Evolutionary conservation across 2,113 vertebrate species (phyloP), one percentile per base, ranked within the genome.

Genomic region (Eretmochelys imbricata): DNA sequence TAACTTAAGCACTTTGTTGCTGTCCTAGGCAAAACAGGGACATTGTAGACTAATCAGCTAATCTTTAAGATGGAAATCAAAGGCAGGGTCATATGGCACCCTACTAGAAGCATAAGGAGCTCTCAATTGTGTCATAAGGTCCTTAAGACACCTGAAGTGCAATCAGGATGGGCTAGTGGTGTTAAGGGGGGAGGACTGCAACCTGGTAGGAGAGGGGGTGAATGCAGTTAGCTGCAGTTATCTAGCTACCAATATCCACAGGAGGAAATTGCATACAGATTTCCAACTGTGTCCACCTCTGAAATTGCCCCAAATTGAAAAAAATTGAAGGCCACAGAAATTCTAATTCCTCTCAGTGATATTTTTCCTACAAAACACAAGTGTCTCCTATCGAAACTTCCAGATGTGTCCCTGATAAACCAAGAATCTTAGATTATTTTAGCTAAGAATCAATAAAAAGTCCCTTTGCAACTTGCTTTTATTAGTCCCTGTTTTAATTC

Each of bases 271-370:
- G 75, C 65, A 19, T 46, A 80, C 57, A 5, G 0, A 22, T 4
- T 69, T 59, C 87, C 80, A 75, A 2, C 31, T 51, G 19, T 50
- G 10, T 50, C 79, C 10, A 50, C 14, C 10, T 27, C 51, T 54
- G 53, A 62, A 80, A 49, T 46, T 2, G 0, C 42, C 31, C 35
- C 65, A 69, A 72, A 83, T 6, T n/a, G 1, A 0, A 42, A 50
- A 1, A 1, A 2, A 54, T 46, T 3, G 0, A 72, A 27, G 50
- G 2, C 79, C 35, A 51, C 38, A 12, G 62, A 69, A 85, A 57
- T 0, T 0, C 79, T 72, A 80, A 46, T 59, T 51, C 49, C 1
- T 1, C 22, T 0, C 16, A 10, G 46, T 27, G 81, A 24, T 31
- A 42, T 20, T 90, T 88, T 82, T 7, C 38, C 49, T 65, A 12